Conservation (phyloP, 2,113 vertebrate genomes). For the Siphamia tubifer region DNA sequence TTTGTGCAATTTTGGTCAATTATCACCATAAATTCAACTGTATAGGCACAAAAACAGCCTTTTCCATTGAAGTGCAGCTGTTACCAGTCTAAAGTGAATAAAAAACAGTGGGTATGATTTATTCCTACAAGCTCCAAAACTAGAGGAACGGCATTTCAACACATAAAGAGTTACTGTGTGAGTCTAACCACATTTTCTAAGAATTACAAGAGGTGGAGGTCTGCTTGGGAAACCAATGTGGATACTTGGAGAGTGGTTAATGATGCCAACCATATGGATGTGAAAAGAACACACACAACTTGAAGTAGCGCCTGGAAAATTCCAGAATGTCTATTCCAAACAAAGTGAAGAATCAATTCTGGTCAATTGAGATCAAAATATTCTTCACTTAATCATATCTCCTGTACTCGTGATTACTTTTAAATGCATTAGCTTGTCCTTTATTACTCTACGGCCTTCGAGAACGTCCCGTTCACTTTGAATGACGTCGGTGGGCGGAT, state of each 20-base stretch:
- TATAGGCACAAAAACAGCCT: conserved; percentile 10
- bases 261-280: conserved; percentile 63
- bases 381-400: neutral
- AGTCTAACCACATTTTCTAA: conserved; percentile 48
- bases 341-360: conserved; percentile 8
- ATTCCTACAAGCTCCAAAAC: conserved; percentile 15
- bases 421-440: neutral
- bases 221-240: conserved; percentile 55
- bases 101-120: conserved; percentile 16
- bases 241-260: conserved; percentile 55
- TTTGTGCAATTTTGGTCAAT: neutral
- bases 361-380: neutral
- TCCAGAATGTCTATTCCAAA: conserved; percentile 30
- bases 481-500: too few relatives aligned
- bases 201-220: conserved; percentile 52
- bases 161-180: conserved; percentile 44
- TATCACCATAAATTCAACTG: conserved; percentile 12
- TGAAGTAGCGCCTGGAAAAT: conserved; percentile 49
- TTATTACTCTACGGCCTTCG: too few relatives aligned
- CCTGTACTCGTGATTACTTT: neutral
- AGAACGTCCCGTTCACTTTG: too few relatives aligned
- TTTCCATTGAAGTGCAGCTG: conserved; percentile 19
- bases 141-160: conserved; percentile 35
- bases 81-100: conserved; percentile 6
- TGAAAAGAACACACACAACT: conserved; percentile 36